Evolutionary conservation across 2,113 vertebrate genomes (phyloP).

Genomic region (Otocyon megalotis): DNA sequence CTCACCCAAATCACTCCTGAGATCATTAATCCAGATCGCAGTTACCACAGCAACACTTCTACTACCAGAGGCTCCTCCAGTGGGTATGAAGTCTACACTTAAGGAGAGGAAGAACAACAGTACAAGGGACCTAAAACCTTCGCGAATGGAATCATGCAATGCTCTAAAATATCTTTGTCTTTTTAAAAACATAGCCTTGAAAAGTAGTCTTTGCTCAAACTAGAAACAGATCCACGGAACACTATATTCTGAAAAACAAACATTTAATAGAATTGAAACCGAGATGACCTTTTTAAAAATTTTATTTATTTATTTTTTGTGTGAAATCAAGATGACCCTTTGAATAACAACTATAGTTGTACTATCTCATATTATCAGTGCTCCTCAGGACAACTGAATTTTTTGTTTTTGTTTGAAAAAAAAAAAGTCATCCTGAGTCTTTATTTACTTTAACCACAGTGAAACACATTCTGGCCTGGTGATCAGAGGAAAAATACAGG

Average conservation of each 20-base stretch:
- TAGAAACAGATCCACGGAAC: not conserved
- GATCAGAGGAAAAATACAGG: constrained; percentile 66
- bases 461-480: constrained; percentile 70
- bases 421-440: constrained; percentile 76
- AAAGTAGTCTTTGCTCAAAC: not conserved
- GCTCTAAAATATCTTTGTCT: not conserved
- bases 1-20: constrained; percentile 38
- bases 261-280: not conserved
- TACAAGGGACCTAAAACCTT: not conserved
- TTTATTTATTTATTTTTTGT: not conserved
- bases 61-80: not conserved
- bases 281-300: not conserved
- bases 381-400: constrained; percentile 80
- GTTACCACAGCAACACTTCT: not conserved
- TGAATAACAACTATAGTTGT: constrained; percentile 64
- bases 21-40: constrained; percentile 29
- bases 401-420: constrained; percentile 75
- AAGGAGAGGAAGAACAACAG: not conserved
- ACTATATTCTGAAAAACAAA: not conserved
- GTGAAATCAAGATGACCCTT: not conserved
- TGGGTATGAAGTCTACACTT: not conserved
- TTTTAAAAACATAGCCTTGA: not conserved
- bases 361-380: constrained; percentile 69
- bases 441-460: constrained; percentile 84
- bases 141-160: not conserved